These are phyloP conservation scores for Picus viridis DNA, from an alignment of 2,797 vertebrate species.

Conservation along the genomic window DNA sequence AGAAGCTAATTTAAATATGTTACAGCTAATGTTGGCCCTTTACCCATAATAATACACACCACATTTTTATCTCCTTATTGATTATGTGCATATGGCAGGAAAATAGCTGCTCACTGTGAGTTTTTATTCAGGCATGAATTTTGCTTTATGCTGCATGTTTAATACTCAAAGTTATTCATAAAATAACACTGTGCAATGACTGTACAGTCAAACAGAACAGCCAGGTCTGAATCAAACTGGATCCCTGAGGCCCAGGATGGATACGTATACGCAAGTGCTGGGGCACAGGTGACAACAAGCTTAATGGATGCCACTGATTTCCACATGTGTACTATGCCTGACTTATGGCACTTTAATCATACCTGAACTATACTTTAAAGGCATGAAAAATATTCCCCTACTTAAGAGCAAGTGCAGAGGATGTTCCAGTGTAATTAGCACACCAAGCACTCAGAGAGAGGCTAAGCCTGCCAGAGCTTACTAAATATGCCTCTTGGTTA, in stretches of 20 bases:
- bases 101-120: slow-evolving; percentile 40
- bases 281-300: neutral
- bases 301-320: neutral
- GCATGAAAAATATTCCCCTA: neutral
- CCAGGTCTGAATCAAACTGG: neutral
- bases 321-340: neutral
- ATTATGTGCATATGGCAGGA: slow-evolving; percentile 58
- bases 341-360: neutral
- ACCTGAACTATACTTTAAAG: neutral
- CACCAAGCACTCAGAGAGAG: neutral
- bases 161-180: slow-evolving; percentile 37
- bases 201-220: neutral
- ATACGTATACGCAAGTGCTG: neutral
- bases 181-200: slow-evolving; percentile 11
- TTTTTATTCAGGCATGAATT: slow-evolving; percentile 45
- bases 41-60: slow-evolving; percentile 57
- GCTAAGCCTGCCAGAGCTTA: neutral
- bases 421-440: neutral
- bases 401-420: neutral
- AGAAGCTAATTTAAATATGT: slow-evolving; percentile 75
- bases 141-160: slow-evolving; percentile 14
- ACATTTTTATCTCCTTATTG: slow-evolving; percentile 57
- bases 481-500: neutral
- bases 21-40: slow-evolving; percentile 64
- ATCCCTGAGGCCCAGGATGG: neutral